Percentiles rank a stretch among this genome's conserved stretches.
Conservation (phyloP, 2,888 invertebrate species). For the Erebia aethiops region DNA sequence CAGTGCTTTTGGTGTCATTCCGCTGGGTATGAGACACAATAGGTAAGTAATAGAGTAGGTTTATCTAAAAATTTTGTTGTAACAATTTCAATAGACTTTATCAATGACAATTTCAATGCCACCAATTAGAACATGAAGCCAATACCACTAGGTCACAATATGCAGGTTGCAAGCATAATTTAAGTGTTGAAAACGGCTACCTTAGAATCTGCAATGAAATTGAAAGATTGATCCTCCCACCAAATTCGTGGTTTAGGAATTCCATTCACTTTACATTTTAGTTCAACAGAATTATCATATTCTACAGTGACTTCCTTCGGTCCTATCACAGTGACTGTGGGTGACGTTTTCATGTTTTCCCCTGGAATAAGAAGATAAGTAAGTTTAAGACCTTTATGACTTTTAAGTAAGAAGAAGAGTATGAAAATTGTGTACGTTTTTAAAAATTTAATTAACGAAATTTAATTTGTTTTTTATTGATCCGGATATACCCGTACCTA, state of each 20-base stretch:
- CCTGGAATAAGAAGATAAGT: slow-evolving; percentile 36
- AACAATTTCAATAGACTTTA: no score
- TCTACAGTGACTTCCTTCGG: slow-evolving; percentile 40
- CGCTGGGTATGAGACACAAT: no score
- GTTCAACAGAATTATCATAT: slow-evolving; percentile 44
- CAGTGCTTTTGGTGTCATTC: no score
- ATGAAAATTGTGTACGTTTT: no score
- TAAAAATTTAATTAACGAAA: no score
- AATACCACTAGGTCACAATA: no score
- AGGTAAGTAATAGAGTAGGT: no score
- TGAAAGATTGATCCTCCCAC: slow-evolving; percentile 50
- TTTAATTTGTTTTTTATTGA: neutral
- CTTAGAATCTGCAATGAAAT: neutral
- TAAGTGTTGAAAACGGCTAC: neutral
- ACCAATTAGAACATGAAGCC: no score
- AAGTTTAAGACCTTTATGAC: neutral
- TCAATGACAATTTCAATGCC: no score
- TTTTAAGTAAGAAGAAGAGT: no score
- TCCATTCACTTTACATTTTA: slow-evolving; percentile 56
- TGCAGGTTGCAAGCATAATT: neutral
- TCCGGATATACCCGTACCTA: no score
- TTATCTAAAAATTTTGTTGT: no score
- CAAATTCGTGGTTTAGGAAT: slow-evolving; percentile 54
- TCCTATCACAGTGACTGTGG: slow-evolving; percentile 47
- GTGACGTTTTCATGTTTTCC: slow-evolving; percentile 36